Evolutionary conservation across 2,888 invertebrate genomes (phyloP).

Genomic region (Epistrophe eligans): DNA sequence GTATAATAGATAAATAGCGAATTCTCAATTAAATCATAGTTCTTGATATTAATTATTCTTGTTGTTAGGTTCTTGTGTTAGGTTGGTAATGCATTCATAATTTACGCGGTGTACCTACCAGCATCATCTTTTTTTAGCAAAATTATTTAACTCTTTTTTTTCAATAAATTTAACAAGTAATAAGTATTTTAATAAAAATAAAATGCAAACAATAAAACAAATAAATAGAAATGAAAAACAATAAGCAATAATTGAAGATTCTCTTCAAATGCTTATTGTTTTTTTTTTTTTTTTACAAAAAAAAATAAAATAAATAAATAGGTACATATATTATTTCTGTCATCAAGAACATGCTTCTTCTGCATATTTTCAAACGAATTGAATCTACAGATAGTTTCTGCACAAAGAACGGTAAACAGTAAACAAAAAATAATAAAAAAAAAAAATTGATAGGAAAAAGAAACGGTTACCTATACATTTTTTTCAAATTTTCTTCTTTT

Average conservation of each 20-base stretch:
- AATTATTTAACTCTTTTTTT: not conserved
- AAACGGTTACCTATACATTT: slow-evolving; percentile 46
- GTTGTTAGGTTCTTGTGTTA: too few relatives aligned
- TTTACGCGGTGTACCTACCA: too few relatives aligned
- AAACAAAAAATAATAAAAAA: slow-evolving; percentile 14
- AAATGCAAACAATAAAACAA: not conserved
- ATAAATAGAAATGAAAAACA: slow-evolving; percentile 7
- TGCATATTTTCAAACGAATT: slow-evolving; percentile 41
- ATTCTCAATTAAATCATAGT: too few relatives aligned
- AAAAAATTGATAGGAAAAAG: not conserved
- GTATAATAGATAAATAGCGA: too few relatives aligned
- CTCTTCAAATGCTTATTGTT: slow-evolving; percentile 3
- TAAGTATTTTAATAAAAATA: too few relatives aligned
- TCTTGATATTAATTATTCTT: too few relatives aligned
- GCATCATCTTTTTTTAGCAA: too few relatives aligned
- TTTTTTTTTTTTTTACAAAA: not conserved
- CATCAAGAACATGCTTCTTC: slow-evolving; percentile 49
- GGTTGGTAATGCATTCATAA: too few relatives aligned
- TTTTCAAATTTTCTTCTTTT: slow-evolving; percentile 40
- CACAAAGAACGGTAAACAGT: slow-evolving; percentile 34
- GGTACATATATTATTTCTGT: slow-evolving; percentile 21
- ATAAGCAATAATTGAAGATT: slow-evolving; percentile 38
- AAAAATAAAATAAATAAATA: slow-evolving; percentile 25
- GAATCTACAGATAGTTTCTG: slow-evolving; percentile 63
- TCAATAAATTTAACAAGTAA: not conserved